Evolutionary conservation across 2,888 invertebrate species (phyloP).

Genomic region (Agrochola lota): DNA sequence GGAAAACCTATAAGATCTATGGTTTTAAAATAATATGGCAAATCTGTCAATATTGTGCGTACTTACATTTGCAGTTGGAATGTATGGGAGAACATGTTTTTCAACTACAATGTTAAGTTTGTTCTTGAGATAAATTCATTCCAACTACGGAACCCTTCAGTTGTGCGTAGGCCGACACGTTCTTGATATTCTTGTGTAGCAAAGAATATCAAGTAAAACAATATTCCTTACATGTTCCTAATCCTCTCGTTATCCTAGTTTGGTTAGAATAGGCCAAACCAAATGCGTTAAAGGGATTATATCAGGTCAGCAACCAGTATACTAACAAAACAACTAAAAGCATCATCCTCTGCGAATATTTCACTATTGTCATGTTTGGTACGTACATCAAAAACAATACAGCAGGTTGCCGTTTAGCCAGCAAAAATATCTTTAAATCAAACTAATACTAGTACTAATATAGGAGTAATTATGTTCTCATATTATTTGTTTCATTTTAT

Average conservation of each 20-base stretch:
- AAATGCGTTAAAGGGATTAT: slow-evolving; percentile 22
- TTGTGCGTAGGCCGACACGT: too few species aligned
- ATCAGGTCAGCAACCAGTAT: slow-evolving; percentile 16
- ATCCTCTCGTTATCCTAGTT: slow-evolving; percentile 10
- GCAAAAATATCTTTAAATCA: not conserved
- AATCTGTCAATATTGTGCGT: too few species aligned
- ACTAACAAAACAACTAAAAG: slow-evolving; percentile 18
- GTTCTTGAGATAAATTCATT: too few species aligned
- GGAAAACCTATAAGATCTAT: too few species aligned
- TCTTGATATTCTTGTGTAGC: not conserved
- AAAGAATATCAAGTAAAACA: not conserved
- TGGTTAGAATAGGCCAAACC: slow-evolving; percentile 9
- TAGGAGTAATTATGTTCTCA: not conserved
- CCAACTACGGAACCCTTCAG: too few species aligned
- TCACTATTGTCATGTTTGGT: slow-evolving; percentile 4
- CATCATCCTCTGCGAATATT: slow-evolving; percentile 8
- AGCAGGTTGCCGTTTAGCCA: not conserved
- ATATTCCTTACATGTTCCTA: not conserved
- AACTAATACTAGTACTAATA: slow-evolving; percentile 49
- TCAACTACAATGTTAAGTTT: too few species aligned
- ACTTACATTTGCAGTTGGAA: too few species aligned
- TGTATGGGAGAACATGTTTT: too few species aligned
- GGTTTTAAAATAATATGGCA: too few species aligned
- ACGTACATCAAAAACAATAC: slow-evolving; percentile 6
- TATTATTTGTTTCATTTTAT: too few species aligned